Percentiles rank a stretch among this genome's conserved stretches.
Conservation (phyloP, 30 jellyfish, hydroid and myxozoan genomes). For the Pseudorhiza aurosa region DNA sequence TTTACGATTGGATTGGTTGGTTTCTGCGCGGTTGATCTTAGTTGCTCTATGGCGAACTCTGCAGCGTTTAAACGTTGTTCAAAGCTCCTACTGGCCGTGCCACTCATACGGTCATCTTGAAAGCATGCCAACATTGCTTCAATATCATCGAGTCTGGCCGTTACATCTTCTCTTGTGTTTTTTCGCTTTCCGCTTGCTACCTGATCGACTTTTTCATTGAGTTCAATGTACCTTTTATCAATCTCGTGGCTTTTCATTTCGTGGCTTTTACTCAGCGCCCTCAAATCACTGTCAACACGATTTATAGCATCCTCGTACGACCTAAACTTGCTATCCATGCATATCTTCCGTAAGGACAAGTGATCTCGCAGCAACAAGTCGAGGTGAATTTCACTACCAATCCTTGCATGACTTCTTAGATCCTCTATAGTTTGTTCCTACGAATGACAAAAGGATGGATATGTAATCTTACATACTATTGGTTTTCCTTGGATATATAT, state of each 20-base stretch:
- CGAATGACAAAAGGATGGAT: background rate
- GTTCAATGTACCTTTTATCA: background rate
- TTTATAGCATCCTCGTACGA: background rate
- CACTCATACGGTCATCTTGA: conserved; percentile 33
- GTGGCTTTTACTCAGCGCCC: background rate
- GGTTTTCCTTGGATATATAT: too few species aligned
- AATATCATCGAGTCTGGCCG: conserved; percentile 21
- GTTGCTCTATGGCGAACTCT: background rate
- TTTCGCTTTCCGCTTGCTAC: background rate
- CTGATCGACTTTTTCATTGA: background rate
- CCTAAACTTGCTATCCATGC: background rate
- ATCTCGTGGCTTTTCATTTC: conserved; percentile 10
- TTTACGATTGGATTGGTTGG: background rate
- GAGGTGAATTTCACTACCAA: conserved; percentile 15
- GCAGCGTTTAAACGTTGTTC: conserved; percentile 6
- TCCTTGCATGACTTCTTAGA: conserved; percentile 4
- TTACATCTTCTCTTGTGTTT: background rate
- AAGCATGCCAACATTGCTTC: conserved; percentile 63
- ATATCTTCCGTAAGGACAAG: conserved; percentile 9
- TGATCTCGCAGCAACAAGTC: conserved; percentile 36
- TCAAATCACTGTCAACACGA: background rate
- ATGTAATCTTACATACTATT: too few species aligned
- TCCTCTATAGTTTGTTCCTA: conserved; percentile 19
- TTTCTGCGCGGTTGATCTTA: background rate
- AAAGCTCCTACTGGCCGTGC: background rate